Percentiles rank a stretch among this genome's conserved stretches.
phyloP scores from a whole-genome alignment of 2,797 vertebrate species.

The Enteromius viviparus region DNA sequence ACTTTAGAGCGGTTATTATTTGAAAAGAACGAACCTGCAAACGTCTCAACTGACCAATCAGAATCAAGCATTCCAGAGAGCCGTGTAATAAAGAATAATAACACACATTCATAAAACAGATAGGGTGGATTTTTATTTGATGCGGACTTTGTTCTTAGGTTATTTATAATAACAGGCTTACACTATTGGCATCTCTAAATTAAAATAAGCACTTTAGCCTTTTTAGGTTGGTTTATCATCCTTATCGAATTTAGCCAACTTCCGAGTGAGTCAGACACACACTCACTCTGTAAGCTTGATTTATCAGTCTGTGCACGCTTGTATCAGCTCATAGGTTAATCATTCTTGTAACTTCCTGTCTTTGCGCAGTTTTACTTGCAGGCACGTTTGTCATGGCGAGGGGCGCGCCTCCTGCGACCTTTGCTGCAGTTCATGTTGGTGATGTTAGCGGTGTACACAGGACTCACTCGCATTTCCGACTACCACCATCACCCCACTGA shows the following conservation, averaged over 20 bases:
- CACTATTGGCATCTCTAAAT: neutral
- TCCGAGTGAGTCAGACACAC: neutral
- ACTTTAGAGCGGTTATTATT: no score
- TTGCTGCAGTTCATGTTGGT: conserved; percentile 82
- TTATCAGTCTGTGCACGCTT: conserved; percentile 9
- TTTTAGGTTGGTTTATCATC: neutral
- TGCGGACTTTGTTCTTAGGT: neutral
- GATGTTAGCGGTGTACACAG: conserved; percentile 82
- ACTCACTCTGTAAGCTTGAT: neutral
- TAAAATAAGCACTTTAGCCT: neutral
- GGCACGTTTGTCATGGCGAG: conserved; percentile 79
- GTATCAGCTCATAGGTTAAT: conserved; percentile 26
- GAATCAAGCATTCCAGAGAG: no score
- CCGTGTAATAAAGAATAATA: neutral
- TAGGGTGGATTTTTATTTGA: neutral
- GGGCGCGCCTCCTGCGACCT: conserved; percentile 77
- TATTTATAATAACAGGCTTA: neutral
- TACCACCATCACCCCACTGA: conserved; percentile 82
- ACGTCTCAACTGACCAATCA: no score
- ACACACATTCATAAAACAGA: neutral
- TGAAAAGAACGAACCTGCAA: no score
- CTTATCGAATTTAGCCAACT: neutral
- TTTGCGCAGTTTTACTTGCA: conserved; percentile 82
- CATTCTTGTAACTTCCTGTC: conserved; percentile 13
- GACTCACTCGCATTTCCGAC: conserved; percentile 81